phyloP scores from a whole-genome alignment of 1,140 invertebrate species.

The Branchinecta lynchi region DNA sequence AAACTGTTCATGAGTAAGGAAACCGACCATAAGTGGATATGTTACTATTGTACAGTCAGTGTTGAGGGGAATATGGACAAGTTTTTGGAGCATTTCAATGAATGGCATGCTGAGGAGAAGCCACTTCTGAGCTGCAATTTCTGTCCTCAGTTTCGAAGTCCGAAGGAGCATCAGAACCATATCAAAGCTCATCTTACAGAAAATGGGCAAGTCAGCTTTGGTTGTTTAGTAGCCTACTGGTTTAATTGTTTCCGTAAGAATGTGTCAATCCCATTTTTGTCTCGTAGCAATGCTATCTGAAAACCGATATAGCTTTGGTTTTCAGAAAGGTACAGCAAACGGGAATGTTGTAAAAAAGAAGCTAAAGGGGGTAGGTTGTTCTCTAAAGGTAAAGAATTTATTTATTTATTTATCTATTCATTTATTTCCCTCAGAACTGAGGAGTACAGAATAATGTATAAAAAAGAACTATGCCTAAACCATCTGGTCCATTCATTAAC shows the following conservation, averaged over 20 bases:
- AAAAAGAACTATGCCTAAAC: too few relatives aligned
- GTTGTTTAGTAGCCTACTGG: background rate
- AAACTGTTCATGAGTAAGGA: background rate
- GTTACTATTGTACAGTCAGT: background rate
- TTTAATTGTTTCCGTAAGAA: background rate
- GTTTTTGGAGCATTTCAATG: background rate
- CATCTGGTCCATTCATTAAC: too few relatives aligned
- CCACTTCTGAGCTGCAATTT: background rate
- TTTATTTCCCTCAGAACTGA: too few relatives aligned
- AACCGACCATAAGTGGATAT: background rate
- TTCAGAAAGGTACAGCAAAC: too few relatives aligned
- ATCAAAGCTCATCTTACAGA: background rate
- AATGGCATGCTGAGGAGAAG: background rate
- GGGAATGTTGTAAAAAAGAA: too few relatives aligned
- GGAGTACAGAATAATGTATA: too few relatives aligned
- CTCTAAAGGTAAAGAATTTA: too few relatives aligned
- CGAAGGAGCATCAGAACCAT: conserved; percentile 1
- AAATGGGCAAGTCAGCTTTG: background rate
- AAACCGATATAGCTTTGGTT: too few relatives aligned
- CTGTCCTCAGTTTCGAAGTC: conserved; percentile 5
- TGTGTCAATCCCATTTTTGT: too few relatives aligned
- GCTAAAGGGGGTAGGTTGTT: too few relatives aligned
- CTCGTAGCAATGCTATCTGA: too few relatives aligned
- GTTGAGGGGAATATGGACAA: background rate
- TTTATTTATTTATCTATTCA: too few relatives aligned